phyloP scores from a whole-genome alignment of 2,888 invertebrate species.

The Polyploca ridens region DNA sequence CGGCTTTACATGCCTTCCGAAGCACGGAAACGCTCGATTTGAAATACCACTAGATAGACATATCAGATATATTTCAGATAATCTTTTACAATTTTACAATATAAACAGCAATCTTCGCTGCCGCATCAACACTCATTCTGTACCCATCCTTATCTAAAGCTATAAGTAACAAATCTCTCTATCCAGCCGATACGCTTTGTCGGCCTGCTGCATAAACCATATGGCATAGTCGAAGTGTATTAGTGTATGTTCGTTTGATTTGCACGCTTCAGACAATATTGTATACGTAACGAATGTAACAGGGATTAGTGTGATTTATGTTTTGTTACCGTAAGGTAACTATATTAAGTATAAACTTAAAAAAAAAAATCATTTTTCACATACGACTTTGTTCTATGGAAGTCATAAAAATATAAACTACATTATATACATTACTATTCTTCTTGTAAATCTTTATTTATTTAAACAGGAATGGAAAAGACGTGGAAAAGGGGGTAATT shows the following conservation, averaged over 20 bases:
- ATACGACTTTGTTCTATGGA: no score
- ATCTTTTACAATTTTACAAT: background rate
- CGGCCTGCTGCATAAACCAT: conserved; percentile 43
- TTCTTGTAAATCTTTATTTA: no score
- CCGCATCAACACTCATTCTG: background rate
- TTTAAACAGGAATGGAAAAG: no score
- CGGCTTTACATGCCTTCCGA: no score
- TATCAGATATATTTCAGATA: no score
- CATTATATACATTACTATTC: no score
- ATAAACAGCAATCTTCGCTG: background rate
- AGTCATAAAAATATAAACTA: no score
- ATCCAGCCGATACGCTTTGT: conserved; percentile 47
- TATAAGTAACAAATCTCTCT: conserved; percentile 31
- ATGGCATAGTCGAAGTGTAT: conserved; percentile 26
- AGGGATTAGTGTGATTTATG: conserved; percentile 41
- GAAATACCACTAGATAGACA: no score
- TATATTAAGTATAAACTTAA: no score
- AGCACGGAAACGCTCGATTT: no score
- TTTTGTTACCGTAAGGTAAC: conserved; percentile 5
- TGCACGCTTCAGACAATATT: conserved; percentile 50
- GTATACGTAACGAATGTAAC: conserved; percentile 40
- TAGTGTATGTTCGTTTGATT: conserved; percentile 55
- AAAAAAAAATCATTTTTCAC: no score
- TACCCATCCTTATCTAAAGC: conserved; percentile 33
- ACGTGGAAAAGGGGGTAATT: no score